Evolutionary conservation across 2,797 vertebrate species (phyloP).

Genomic region (Salmo trutta): DNA sequence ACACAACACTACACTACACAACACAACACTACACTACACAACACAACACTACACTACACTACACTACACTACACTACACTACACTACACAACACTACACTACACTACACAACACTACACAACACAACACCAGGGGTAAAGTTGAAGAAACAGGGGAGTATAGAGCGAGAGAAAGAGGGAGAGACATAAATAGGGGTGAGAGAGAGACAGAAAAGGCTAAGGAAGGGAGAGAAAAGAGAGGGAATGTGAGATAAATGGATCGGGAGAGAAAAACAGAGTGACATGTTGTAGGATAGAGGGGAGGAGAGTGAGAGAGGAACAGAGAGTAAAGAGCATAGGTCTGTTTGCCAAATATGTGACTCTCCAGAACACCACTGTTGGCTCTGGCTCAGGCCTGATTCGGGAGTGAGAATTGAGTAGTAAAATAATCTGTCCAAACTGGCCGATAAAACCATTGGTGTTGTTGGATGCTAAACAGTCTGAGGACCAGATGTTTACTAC

Average conservation of each 20-base stretch:
- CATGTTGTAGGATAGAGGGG: neutral
- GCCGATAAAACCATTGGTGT: constrained; percentile 44
- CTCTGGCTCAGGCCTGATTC: neutral
- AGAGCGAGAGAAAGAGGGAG: constrained; percentile 13
- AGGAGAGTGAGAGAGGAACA: neutral
- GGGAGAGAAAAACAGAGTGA: constrained; percentile 7
- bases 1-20: neutral
- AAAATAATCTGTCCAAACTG: neutral
- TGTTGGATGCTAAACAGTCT: constrained; percentile 31
- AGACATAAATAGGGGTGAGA: constrained; percentile 16
- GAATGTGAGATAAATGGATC: constrained; percentile 23
- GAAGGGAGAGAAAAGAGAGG: constrained; percentile 18
- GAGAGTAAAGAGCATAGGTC: neutral
- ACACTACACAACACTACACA: neutral
- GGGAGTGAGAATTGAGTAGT: constrained; percentile 19
- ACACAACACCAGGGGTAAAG: neutral
- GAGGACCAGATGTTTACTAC: constrained; percentile 55
- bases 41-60: neutral
- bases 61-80: neutral
- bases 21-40: neutral
- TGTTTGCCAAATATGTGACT: no score
- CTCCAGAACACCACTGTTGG: no score
- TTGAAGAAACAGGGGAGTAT: no score
- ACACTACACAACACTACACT: neutral
- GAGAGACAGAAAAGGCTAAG: neutral